Evolutionary conservation across 2,888 invertebrate genomes (phyloP).

Genomic region (Mellilla xanthometata): DNA sequence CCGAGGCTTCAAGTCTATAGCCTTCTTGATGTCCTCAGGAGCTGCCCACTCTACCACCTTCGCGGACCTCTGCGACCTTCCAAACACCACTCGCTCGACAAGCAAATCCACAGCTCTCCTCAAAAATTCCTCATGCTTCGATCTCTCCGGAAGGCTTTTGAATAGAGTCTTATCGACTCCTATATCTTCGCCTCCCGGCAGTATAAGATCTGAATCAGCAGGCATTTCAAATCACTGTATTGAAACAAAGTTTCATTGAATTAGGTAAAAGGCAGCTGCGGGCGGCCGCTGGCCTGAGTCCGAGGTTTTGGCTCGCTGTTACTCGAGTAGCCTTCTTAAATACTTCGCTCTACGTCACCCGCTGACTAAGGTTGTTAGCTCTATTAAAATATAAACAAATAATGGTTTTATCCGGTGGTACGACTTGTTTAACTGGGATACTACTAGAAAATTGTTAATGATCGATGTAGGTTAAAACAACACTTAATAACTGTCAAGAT

Average conservation of each 20-base stretch:
- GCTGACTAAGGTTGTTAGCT: constrained; percentile 65
- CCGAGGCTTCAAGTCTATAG: constrained; percentile 86
- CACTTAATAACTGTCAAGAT: no score
- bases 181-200: constrained; percentile 55
- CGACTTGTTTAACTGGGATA: constrained; percentile 4
- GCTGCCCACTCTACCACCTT: constrained; percentile 92
- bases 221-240: constrained; percentile 59
- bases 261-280: constrained; percentile 47
- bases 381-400: constrained; percentile 40
- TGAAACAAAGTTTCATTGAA: constrained; percentile 44
- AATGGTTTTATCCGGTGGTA: constrained; percentile 23
- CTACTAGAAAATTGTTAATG: not conserved
- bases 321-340: constrained; percentile 70
- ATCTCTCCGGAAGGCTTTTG: constrained; percentile 84
- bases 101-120: constrained; percentile 87
- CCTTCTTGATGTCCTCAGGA: constrained; percentile 86
- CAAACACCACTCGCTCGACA: constrained; percentile 89
- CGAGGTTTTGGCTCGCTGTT: constrained; percentile 63
- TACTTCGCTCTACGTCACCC: constrained; percentile 65
- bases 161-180: constrained; percentile 58
- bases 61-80: constrained; percentile 86
- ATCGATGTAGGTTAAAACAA: no score
- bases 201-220: constrained; percentile 71
- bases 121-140: constrained; percentile 88
- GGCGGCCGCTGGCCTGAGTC: constrained; percentile 59